Evolutionary conservation across 2,113 vertebrate species (phyloP), one percentile per base, ranked within the genome.

Genomic region (Orthonyx spaldingii): DNA sequence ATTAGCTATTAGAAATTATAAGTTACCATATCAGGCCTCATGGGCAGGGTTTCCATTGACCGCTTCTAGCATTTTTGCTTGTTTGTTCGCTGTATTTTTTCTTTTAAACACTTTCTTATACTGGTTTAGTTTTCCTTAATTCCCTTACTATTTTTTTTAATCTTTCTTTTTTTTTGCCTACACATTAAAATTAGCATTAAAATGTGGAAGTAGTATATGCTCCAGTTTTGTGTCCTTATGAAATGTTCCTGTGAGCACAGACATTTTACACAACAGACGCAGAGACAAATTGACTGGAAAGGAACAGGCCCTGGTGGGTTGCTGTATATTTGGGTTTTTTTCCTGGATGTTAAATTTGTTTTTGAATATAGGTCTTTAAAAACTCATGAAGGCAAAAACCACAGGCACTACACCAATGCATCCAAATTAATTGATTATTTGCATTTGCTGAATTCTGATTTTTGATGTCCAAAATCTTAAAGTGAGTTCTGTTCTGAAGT

Each of bases 141-240:
- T 9, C 1, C 4, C 2, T 2, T 4, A 5, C 4, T 13, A 28
- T 83, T 41, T 20, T 6, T 7, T n/a, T 52, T 52, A 13, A 23
- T 15, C 50, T 24, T 55, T 24, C 7, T 32, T 4, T 53, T 23
- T 12, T 64, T 75, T 75, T n/a, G 5, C 42, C 33, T 53, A 28
- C 3, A 16, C 2, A 66, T n/a, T 61, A 69, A 72, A 86, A 77
- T 12, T 79, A 61, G 1, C 13, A 37, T 13, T 66, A 17, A 64
- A 65, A 68, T 12, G 3, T 22, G 41, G 18, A 79, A 35, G 5
- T 42, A 64, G 1, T 56, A 49, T 4, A 27, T 50, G 21, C 15
- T 71, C 7, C 35, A 71, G 3, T 11, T 75, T 12, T 90, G 7
- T 71, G 21, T 41, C 85, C 22, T 39, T 64, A 33, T 13, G 6